phyloP scores from a whole-genome alignment of 2,797 vertebrate genomes.

The Spea hammondii region DNA sequence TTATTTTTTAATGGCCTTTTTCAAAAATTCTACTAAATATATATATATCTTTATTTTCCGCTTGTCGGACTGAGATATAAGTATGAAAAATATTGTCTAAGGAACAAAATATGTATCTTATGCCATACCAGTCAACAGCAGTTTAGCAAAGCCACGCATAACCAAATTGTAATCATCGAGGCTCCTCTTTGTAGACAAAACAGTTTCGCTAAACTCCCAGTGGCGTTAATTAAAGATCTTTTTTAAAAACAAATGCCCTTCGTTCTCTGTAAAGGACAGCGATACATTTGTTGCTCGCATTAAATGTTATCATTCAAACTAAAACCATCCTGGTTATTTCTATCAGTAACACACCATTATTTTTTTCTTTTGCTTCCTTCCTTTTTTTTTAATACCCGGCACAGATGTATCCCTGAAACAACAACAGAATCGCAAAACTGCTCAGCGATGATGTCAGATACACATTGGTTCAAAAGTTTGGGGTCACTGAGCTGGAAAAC shows the following conservation, averaged over 20 bases:
- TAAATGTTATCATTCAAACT: background rate
- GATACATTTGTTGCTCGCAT: background rate
- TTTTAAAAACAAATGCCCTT: background rate
- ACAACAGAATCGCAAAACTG: no score
- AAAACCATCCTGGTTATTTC: background rate
- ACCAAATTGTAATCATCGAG: background rate
- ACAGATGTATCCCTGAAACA: no score
- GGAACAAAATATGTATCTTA: background rate
- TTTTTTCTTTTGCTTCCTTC: no score
- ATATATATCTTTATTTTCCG: background rate
- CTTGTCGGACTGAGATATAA: no score
- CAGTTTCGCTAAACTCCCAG: background rate
- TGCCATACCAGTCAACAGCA: background rate
- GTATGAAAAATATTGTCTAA: no score
- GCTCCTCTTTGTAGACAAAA: slow-evolving; percentile 6
- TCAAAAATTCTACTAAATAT: no score
- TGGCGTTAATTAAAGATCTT: slow-evolving; percentile 11
- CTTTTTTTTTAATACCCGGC: no score
- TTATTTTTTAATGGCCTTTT: no score
- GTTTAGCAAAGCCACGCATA: background rate
- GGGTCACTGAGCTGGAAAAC: no score
- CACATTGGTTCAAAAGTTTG: no score
- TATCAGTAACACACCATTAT: background rate
- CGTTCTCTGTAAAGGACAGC: background rate
- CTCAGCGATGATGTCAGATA: no score